These are phyloP conservation scores for Gadus chalcogrammus DNA, from an alignment of 2,113 vertebrate genomes.

Conservation along the genomic window DNA sequence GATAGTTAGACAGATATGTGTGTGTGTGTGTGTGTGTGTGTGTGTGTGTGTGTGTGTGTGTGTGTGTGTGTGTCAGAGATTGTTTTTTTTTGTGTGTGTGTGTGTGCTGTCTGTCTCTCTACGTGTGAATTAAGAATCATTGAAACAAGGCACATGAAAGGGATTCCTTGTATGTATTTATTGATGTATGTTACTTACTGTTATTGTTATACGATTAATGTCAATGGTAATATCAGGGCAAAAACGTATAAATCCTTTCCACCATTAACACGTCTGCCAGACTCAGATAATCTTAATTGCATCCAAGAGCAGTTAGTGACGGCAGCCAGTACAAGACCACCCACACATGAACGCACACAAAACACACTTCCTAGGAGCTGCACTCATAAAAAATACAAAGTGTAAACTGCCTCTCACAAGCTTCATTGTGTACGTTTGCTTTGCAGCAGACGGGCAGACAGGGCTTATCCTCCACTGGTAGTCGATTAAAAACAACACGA, in stretches of 20 bases:
- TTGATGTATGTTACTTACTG: neutral
- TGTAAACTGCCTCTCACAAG: constrained; percentile 26
- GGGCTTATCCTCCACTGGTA: too few relatives aligned
- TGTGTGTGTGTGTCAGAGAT: neutral
- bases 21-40: neutral
- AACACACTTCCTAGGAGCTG: constrained; percentile 38
- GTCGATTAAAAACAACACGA: constrained; percentile 49
- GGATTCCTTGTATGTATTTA: neutral
- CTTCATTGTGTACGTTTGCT: too few relatives aligned
- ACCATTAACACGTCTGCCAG: constrained; percentile 10
- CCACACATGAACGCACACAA: constrained; percentile 41
- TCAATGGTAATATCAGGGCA: neutral
- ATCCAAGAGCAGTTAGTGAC: constrained; percentile 33
- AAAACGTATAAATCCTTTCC: neutral
- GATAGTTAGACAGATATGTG: too few relatives aligned
- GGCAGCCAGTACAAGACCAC: constrained; percentile 42
- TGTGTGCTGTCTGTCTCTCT: constrained; percentile 5
- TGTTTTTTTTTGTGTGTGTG: neutral
- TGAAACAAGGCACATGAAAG: neutral
- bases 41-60: too few relatives aligned
- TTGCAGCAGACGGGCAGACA: too few relatives aligned
- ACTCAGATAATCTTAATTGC: constrained; percentile 33
- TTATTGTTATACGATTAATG: neutral
- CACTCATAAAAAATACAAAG: constrained; percentile 42
- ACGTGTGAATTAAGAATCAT: neutral